These are phyloP conservation scores for Alethe diademata DNA, from an alignment of 2,113 vertebrate genomes.

Conservation along the genomic window DNA sequence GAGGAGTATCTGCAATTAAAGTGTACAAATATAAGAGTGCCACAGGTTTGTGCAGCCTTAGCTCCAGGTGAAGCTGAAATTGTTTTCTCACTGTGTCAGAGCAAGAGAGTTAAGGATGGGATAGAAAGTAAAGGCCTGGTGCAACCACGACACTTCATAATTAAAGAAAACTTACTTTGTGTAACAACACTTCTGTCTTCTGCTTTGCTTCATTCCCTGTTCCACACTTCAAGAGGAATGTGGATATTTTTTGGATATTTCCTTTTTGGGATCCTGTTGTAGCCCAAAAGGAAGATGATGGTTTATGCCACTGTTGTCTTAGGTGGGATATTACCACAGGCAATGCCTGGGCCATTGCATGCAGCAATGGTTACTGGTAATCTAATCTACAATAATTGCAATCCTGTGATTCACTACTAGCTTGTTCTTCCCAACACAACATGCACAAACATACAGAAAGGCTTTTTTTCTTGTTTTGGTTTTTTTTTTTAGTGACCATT, in stretches of 20 bases:
- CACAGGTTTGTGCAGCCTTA: not conserved
- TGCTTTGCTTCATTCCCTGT: not conserved
- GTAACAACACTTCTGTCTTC: not conserved
- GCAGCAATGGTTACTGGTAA: not conserved
- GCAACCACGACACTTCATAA: not conserved
- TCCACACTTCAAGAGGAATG: not conserved
- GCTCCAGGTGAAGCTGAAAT: not conserved
- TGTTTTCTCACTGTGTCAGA: not conserved
- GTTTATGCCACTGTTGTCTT: not conserved
- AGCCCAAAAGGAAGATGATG: not conserved
- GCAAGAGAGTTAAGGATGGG: not conserved
- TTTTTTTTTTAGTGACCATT: not conserved
- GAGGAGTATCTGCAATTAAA: not conserved
- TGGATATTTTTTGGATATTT: not conserved
- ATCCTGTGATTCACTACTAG: not conserved
- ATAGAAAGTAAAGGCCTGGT: not conserved
- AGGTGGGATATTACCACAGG: not conserved
- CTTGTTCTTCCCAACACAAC: not conserved
- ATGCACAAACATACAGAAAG: not conserved
- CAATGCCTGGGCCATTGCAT: not conserved
- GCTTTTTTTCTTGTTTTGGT: not conserved
- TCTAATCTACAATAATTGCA: not conserved
- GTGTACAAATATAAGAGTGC: not conserved
- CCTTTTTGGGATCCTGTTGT: not conserved
- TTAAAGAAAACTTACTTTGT: not conserved